Conservation (phyloP, 2,113 vertebrate genomes). For the Phyllostomus hastatus region DNA sequence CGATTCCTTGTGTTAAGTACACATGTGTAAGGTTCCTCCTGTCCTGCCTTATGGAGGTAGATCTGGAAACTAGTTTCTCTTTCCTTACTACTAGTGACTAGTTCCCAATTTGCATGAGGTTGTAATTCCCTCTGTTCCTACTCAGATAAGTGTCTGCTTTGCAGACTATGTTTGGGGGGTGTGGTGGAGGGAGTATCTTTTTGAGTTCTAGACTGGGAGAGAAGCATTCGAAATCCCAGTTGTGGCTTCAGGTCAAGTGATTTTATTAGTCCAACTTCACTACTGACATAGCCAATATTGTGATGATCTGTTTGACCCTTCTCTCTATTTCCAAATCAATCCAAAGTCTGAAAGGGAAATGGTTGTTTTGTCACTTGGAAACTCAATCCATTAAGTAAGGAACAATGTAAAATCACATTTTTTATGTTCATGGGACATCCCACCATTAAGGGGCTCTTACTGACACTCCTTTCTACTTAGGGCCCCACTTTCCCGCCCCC, state of each 20-base stretch:
- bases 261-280: not conserved
- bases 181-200: not conserved
- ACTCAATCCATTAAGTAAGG: not conserved
- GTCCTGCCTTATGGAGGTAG: not conserved
- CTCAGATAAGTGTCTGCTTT: not conserved
- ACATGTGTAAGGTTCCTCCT: not conserved
- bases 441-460: not conserved
- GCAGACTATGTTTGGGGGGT: not conserved
- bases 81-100: not conserved
- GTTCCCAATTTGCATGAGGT: not conserved
- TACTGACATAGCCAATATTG: not conserved
- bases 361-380: not conserved
- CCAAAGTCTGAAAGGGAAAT: not conserved
- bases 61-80: not conserved
- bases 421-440: not conserved
- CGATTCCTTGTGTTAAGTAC: not conserved
- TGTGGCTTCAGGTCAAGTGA: not conserved
- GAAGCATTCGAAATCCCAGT: not conserved
- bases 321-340: not conserved
- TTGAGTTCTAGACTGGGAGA: not conserved
- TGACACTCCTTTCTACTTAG: not conserved
- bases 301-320: not conserved
- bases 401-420: not conserved
- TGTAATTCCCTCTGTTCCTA: not conserved
- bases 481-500: not conserved